phyloP scores from a whole-genome alignment of 2,797 vertebrate genomes.

The Poeciliopsis gracilis region DNA sequence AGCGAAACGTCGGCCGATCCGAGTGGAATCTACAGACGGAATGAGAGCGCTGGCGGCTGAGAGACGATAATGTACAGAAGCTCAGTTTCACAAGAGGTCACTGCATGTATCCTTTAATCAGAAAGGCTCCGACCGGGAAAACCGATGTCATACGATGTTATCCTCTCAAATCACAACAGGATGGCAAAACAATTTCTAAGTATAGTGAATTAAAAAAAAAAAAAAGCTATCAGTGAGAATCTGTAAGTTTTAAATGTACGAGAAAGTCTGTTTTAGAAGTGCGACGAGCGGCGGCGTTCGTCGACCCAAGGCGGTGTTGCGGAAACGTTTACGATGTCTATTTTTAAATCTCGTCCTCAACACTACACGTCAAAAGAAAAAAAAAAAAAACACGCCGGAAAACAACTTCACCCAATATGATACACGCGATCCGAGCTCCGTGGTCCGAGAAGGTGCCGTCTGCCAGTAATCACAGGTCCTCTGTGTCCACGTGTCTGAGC shows the following conservation, averaged over 20 bases:
- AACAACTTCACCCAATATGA: constrained; percentile 71
- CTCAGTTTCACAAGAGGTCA: constrained; percentile 43
- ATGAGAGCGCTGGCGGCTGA: constrained; percentile 24
- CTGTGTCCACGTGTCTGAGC: constrained; percentile 53
- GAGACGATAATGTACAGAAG: constrained; percentile 34
- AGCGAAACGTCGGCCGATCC: constrained; percentile 47
- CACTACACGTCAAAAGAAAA: constrained; percentile 61
- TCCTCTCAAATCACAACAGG: constrained; percentile 42
- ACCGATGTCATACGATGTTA: constrained; percentile 9
- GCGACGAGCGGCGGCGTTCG: neutral
- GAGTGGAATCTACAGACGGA: constrained; percentile 18
- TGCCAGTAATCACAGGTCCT: constrained; percentile 66
- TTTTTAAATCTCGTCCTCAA: constrained; percentile 60
- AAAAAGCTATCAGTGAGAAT: constrained; percentile 48
- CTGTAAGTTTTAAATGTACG: constrained; percentile 50
- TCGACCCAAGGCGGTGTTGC: constrained; percentile 22
- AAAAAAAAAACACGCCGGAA: constrained; percentile 62
- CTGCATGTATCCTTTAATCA: constrained; percentile 27
- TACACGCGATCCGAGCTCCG: constrained; percentile 68
- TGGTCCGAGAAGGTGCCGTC: constrained; percentile 71
- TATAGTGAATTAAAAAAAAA: constrained; percentile 50
- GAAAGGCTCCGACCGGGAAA: constrained; percentile 41
- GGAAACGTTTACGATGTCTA: constrained; percentile 50
- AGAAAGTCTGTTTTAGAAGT: constrained; percentile 38
- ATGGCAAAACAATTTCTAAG: constrained; percentile 51